Evolutionary conservation across 2,797 vertebrate genomes (phyloP).

Genomic region (Lepus townsendii): DNA sequence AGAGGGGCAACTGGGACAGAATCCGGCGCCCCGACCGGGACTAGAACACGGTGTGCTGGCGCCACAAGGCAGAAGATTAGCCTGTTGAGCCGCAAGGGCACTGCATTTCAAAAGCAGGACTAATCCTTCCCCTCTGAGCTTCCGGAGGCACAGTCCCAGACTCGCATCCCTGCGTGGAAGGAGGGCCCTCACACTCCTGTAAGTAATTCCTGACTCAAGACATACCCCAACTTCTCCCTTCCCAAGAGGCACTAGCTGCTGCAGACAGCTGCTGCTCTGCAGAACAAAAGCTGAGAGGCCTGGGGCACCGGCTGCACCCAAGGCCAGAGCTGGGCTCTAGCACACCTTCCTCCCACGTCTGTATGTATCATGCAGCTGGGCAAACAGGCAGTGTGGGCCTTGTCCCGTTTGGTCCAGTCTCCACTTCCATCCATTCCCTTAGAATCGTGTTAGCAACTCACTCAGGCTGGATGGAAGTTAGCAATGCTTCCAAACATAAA

Average conservation of each 20-base stretch:
- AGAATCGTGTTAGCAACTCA: background rate
- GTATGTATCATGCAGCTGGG: background rate
- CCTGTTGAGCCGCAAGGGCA: no score
- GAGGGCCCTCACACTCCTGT: background rate
- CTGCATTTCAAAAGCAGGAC: background rate
- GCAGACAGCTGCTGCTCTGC: background rate
- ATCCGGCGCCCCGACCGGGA: no score
- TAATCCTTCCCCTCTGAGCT: background rate
- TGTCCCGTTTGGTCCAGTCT: background rate
- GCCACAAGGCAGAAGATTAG: no score
- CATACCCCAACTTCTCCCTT: background rate
- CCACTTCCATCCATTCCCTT: background rate
- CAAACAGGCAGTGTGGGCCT: background rate
- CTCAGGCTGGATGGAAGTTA: constrained; percentile 16
- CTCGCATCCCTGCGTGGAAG: background rate
- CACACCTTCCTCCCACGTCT: no score
- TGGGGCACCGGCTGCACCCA: background rate
- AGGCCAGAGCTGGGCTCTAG: background rate
- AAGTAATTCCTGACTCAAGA: background rate
- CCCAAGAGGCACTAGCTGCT: background rate
- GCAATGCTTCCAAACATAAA: constrained; percentile 5
- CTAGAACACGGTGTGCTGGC: no score
- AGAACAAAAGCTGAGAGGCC: background rate
- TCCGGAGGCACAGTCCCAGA: background rate
- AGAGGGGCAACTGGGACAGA: no score